Evolutionary conservation across 2,888 invertebrate genomes (phyloP).

Genomic region (Schrankia costaestrigalis): DNA sequence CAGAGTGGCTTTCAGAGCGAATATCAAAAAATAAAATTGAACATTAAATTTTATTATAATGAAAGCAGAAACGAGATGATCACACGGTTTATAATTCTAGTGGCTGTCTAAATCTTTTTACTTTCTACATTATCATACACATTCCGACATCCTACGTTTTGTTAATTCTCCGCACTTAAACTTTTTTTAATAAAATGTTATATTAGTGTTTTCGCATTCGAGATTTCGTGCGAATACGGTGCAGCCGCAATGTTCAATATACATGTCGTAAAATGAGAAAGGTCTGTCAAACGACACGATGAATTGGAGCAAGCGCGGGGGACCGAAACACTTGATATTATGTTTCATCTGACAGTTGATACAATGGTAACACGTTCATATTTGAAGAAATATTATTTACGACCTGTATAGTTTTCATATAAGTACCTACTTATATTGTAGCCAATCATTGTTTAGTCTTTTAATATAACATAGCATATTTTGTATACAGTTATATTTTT

Average conservation of each 20-base stretch:
- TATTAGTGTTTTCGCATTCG: conserved; percentile 21
- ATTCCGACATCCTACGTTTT: conserved; percentile 29
- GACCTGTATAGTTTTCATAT: conserved; percentile 30
- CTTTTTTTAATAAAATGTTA: conserved; percentile 12
- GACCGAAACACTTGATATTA: conserved; percentile 69
- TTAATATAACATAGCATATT: too few relatives aligned
- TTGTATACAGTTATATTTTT: too few relatives aligned
- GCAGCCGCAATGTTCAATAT: conserved; percentile 25
- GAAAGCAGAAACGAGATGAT: conserved; percentile 38
- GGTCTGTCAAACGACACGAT: conserved; percentile 73
- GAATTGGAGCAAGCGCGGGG: conserved; percentile 70
- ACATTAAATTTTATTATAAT: conserved; percentile 32
- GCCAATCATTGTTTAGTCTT: too few relatives aligned
- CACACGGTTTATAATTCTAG: conserved; percentile 36
- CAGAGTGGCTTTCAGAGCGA: conserved; percentile 17
- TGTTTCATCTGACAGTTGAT: conserved; percentile 71
- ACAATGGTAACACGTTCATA: conserved; percentile 57
- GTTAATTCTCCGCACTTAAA: conserved; percentile 15
- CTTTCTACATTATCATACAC: conserved; percentile 37
- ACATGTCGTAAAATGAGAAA: conserved; percentile 70
- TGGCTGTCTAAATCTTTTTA: conserved; percentile 33
- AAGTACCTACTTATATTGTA: conserved; percentile 1
- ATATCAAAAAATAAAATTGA: conserved; percentile 29
- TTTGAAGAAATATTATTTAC: conserved; percentile 62
- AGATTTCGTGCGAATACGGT: conserved; percentile 29